These are phyloP conservation scores for Zaprionus tsacasi DNA, from an alignment of 1,140 invertebrate genomes.

Conservation along the genomic window DNA sequence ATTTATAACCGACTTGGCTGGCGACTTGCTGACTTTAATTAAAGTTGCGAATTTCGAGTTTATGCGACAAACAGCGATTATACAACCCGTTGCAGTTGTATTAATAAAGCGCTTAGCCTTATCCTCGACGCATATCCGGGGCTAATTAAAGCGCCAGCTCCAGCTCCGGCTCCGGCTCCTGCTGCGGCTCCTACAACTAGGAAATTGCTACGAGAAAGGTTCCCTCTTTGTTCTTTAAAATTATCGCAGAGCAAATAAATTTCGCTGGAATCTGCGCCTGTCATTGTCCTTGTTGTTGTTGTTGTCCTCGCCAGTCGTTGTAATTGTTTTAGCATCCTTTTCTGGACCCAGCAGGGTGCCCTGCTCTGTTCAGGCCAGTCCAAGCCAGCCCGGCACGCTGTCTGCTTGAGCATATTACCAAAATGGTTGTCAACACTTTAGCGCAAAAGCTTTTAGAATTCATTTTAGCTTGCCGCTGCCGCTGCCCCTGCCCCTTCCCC, in stretches of 20 bases:
- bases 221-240: slow-evolving; percentile 54
- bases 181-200: slow-evolving; percentile 1
- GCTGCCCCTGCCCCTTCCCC: no score
- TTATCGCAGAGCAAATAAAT: slow-evolving; percentile 61
- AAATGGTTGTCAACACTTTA: slow-evolving; percentile 62
- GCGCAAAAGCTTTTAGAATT: slow-evolving; percentile 62
- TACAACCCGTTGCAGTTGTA: neutral
- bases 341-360: slow-evolving; percentile 32
- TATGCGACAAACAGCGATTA: neutral
- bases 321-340: slow-evolving; percentile 61
- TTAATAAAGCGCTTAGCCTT: slow-evolving; percentile 29
- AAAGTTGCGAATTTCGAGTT: slow-evolving; percentile 6
- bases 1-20: no score
- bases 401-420: slow-evolving; percentile 53
- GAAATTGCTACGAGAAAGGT: slow-evolving; percentile 28
- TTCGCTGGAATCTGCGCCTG: slow-evolving; percentile 56
- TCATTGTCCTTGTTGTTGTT: slow-evolving; percentile 51
- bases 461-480: slow-evolving; percentile 28
- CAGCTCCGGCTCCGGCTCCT: neutral
- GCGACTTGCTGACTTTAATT: slow-evolving; percentile 7
- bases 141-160: slow-evolving; percentile 42
- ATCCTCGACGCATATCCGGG: slow-evolving; percentile 7
- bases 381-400: neutral
- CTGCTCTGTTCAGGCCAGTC: no score
- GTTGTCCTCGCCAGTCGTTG: slow-evolving; percentile 31